Percentiles rank a stretch among this genome's conserved stretches.
These are phyloP conservation scores for Rhizoglyphus robini DNA, from an alignment of 1,140 invertebrate genomes.

Conservation along the genomic window DNA sequence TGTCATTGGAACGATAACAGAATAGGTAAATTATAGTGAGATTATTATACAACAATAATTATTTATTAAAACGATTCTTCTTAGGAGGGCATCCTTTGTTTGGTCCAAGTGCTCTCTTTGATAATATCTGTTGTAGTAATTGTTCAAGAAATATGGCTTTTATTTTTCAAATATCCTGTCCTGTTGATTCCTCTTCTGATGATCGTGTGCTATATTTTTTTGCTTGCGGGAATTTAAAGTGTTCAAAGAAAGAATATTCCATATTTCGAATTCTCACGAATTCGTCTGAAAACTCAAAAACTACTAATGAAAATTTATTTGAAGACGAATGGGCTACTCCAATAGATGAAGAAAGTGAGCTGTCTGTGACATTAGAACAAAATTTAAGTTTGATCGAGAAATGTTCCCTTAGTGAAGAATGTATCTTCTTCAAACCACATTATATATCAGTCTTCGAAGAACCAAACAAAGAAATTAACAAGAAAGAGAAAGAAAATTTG, in stretches of 20 bases:
- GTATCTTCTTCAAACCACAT: slow-evolving; percentile 3
- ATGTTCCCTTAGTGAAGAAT: neutral
- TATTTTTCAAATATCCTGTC: slow-evolving; percentile 20
- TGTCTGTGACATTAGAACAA: neutral
- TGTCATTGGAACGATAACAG: neutral
- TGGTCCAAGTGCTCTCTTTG: neutral
- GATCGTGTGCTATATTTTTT: slow-evolving; percentile 20
- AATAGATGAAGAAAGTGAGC: neutral
- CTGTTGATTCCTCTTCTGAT: slow-evolving; percentile 1
- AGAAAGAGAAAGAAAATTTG: slow-evolving; percentile 5
- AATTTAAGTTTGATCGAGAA: neutral
- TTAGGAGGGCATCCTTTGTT: slow-evolving; percentile 17
- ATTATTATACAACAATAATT: neutral
- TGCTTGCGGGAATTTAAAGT: slow-evolving; percentile 6
- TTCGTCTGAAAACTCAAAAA: neutral
- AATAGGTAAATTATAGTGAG: neutral
- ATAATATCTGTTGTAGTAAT: neutral
- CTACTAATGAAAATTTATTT: neutral
- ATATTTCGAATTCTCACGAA: slow-evolving; percentile 4
- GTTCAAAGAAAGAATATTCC: slow-evolving; percentile 4
- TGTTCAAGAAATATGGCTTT: neutral
- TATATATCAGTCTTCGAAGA: slow-evolving; percentile 18
- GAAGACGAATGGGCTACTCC: slow-evolving; percentile 10
- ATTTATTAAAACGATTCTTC: neutral
- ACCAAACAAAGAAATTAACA: neutral